phyloP scores from a whole-genome alignment of 2,797 vertebrate genomes.

The Sternotherus odoratus region DNA sequence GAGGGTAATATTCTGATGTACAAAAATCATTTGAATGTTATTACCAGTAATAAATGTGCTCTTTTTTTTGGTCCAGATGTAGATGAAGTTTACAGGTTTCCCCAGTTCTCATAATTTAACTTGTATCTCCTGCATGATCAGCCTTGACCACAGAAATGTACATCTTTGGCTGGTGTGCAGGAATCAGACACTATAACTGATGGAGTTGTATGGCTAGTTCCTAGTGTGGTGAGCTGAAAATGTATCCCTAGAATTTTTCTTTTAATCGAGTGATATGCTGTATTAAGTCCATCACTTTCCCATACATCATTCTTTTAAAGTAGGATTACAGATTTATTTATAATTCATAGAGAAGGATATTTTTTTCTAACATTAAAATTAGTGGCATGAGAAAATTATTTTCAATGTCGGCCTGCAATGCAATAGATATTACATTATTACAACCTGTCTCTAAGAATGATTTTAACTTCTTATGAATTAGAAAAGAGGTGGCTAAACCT shows the following conservation, averaged over 20 bases:
- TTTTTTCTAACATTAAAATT: neutral
- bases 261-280: neutral
- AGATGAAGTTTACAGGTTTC: neutral
- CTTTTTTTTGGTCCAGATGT: neutral
- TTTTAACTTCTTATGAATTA: neutral
- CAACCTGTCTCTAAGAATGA: neutral
- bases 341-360: neutral
- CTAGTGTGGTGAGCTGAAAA: neutral
- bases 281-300: neutral
- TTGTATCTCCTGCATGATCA: accelerated
- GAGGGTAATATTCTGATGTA: neutral
- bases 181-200: neutral
- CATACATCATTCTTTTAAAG: neutral
- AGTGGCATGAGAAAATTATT: neutral
- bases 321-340: neutral
- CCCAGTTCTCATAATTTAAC: neutral
- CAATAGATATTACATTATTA: neutral
- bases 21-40: neutral
- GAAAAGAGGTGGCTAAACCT: neutral
- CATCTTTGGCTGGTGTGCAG: neutral
- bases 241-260: neutral
- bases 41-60: neutral
- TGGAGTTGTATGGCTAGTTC: neutral
- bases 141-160: neutral
- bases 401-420: neutral